Evolutionary conservation across 2,888 invertebrate species (phyloP).

Genomic region (Tenthredo scrophulariae): DNA sequence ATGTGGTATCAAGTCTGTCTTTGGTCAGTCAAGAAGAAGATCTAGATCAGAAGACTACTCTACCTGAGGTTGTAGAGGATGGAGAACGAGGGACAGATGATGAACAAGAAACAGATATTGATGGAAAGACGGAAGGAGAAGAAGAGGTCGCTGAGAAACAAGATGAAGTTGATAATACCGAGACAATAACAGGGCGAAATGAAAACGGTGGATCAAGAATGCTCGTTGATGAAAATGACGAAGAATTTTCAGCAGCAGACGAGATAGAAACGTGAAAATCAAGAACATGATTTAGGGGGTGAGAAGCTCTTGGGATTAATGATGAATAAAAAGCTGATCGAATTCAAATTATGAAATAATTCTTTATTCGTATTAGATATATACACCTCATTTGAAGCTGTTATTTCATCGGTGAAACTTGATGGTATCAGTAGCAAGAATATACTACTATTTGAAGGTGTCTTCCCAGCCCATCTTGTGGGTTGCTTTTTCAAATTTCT

Average conservation of each 20-base stretch:
- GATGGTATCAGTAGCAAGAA: neutral
- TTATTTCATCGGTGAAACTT: neutral
- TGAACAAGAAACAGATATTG: constrained; percentile 28
- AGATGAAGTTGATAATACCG: neutral
- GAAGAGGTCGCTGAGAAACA: neutral
- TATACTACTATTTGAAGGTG: constrained; percentile 72
- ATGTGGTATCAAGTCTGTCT: neutral
- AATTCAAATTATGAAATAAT: neutral
- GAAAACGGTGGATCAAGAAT: neutral
- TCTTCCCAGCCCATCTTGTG: constrained; percentile 82
- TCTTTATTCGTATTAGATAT: neutral
- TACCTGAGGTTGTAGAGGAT: neutral
- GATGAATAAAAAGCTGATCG: neutral
- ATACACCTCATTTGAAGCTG: neutral
- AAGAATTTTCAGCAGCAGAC: constrained; percentile 98
- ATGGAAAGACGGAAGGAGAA: constrained; percentile 42
- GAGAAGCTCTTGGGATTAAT: constrained; percentile 74
- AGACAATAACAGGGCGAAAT: neutral
- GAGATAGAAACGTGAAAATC: constrained; percentile 93
- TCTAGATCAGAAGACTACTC: neutral
- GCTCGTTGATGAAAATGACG: constrained; percentile 85
- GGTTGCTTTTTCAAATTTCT: constrained; percentile 83
- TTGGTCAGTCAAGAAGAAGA: constrained; percentile 5
- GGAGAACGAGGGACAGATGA: constrained; percentile 13
- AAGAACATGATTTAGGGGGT: constrained; percentile 95